These are phyloP conservation scores for Hirtodrosophila trivittata DNA, from an alignment of 2,888 invertebrate species.

Conservation along the genomic window DNA sequence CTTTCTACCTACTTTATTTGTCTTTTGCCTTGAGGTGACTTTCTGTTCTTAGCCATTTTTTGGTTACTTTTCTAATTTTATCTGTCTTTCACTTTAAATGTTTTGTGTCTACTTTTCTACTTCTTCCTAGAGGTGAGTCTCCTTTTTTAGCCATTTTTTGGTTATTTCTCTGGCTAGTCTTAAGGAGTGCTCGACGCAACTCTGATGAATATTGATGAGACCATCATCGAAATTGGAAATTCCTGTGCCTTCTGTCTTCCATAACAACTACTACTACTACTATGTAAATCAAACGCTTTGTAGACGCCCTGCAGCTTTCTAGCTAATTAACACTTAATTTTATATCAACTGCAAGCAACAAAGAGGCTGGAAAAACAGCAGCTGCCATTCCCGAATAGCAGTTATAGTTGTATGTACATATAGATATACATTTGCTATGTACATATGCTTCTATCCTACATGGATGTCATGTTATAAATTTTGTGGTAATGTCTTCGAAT, in stretches of 20 bases:
- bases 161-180: too few species aligned
- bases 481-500: constrained; percentile 78
- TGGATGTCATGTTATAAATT: constrained; percentile 72
- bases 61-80: neutral
- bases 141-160: too few species aligned
- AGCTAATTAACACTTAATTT: constrained; percentile 80
- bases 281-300: constrained; percentile 60
- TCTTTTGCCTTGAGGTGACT: too few species aligned
- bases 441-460: constrained; percentile 24
- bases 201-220: constrained; percentile 34
- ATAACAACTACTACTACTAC: too few species aligned
- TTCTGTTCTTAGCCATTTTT: constrained; percentile 12
- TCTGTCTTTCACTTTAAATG: too few species aligned
- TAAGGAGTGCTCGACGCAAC: constrained; percentile 14
- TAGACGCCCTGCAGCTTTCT: constrained; percentile 74
- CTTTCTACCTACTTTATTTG: too few species aligned
- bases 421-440: constrained; percentile 10
- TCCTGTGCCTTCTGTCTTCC: constrained; percentile 22
- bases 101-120: too few species aligned
- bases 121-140: too few species aligned
- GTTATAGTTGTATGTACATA: constrained; percentile 7
- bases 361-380: constrained; percentile 61
- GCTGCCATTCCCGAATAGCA: constrained; percentile 53
- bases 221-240: constrained; percentile 47
- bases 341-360: constrained; percentile 53